Conservation (phyloP, 2,797 vertebrate genomes). For the Halcyon chelicuti region DNA sequence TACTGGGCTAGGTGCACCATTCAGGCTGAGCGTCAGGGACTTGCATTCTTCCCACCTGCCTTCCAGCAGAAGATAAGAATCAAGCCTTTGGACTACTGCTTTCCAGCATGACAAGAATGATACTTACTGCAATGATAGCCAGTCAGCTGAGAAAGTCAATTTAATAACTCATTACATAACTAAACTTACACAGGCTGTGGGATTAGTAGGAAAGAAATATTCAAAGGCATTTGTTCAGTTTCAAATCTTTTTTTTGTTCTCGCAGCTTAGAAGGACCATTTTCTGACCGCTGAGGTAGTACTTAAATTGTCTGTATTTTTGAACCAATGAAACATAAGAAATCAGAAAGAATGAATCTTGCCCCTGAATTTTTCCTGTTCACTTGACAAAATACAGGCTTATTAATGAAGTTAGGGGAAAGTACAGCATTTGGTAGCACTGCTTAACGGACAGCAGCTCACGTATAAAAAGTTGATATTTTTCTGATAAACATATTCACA, state of each 20-base stretch:
- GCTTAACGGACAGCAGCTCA: neutral
- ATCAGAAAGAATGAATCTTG: neutral
- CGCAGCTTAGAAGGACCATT: neutral
- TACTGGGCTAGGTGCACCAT: neutral
- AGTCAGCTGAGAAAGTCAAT: neutral
- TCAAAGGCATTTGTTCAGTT: neutral
- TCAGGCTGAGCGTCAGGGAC: accelerated
- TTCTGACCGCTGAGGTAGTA: neutral
- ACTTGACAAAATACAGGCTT: neutral
- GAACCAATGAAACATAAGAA: neutral
- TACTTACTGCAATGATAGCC: neutral
- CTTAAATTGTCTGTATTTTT: neutral
- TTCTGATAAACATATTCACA: neutral
- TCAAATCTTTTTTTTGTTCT: neutral
- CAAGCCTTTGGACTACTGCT: neutral
- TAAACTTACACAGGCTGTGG: neutral
- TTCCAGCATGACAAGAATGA: neutral
- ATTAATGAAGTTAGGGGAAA: neutral
- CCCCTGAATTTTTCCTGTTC: neutral
- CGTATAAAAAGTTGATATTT: neutral
- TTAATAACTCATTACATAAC: neutral
- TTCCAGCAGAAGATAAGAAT: neutral
- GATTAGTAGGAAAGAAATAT: neutral
- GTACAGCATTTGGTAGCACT: neutral
- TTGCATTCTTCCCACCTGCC: neutral